A percentile compares a stretch with the other conserved stretches of the same genome.
Evolutionary conservation across 1,140 invertebrate genomes (phyloP).

Genomic region (Bombus confusus): DNA sequence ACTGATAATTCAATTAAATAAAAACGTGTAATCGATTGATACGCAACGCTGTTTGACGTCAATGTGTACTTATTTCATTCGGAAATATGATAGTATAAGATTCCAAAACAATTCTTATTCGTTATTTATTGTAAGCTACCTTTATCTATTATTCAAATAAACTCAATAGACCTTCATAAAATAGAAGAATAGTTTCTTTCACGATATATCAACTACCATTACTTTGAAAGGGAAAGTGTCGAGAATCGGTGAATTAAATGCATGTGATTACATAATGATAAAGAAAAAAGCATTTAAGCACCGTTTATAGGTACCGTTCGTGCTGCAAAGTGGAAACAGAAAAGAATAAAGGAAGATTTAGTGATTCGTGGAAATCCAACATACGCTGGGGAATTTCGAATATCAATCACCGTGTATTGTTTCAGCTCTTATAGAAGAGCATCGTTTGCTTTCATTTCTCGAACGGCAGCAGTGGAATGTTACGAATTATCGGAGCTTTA

Average conservation of each 20-base stretch:
- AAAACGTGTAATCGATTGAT: no score
- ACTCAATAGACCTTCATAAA: not conserved
- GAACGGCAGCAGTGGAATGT: no score
- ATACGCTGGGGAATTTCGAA: constrained; percentile 18
- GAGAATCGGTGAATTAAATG: not conserved
- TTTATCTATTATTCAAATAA: not conserved
- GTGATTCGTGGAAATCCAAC: no score
- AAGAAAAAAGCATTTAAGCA: not conserved
- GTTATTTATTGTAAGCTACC: not conserved
- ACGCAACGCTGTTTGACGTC: no score
- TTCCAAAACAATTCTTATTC: not conserved
- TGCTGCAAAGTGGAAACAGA: not conserved
- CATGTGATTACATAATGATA: not conserved
- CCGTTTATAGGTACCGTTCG: not conserved
- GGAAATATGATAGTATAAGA: no score
- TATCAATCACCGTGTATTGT: constrained; percentile 37
- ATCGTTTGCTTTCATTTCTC: constrained; percentile 15
- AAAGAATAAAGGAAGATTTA: constrained; percentile 4
- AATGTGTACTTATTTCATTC: no score
- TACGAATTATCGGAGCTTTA: not conserved
- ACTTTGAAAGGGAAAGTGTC: not conserved
- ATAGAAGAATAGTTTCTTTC: not conserved
- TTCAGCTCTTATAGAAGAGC: not conserved
- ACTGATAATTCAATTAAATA: no score
- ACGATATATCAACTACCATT: no score